These are phyloP conservation scores for Macaria notata DNA, from an alignment of 2,888 invertebrate species.

Conservation along the genomic window DNA sequence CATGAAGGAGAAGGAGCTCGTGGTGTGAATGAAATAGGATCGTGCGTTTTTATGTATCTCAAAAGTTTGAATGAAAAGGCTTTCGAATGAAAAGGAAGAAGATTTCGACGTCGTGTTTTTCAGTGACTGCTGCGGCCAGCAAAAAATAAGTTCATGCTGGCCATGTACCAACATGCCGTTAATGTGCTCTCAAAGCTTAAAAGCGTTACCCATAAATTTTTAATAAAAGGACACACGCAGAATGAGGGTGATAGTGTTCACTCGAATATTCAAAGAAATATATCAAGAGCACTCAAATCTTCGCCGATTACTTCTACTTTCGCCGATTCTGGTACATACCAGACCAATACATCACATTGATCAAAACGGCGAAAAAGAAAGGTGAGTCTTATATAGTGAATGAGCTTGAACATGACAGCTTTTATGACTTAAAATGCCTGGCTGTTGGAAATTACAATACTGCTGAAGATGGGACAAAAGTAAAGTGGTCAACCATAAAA, in stretches of 20 bases:
- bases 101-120: slow-evolving; percentile 15
- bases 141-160: slow-evolving; percentile 24
- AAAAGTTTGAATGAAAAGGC: slow-evolving; percentile 24
- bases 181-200: no score
- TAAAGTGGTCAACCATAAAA: slow-evolving; percentile 10
- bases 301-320: no score
- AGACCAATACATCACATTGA: slow-evolving; percentile 37
- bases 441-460: slow-evolving; percentile 7
- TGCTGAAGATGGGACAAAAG: slow-evolving; percentile 1
- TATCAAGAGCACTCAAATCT: no score
- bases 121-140: slow-evolving; percentile 22
- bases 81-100: no score
- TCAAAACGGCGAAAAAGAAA: slow-evolving; percentile 5
- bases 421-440: slow-evolving; percentile 20
- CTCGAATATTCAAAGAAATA: no score
- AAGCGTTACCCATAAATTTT: slow-evolving; percentile 27
- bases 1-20: no score
- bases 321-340: no score
- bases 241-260: slow-evolving; percentile 22
- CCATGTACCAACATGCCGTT: slow-evolving; percentile 5
- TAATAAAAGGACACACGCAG: slow-evolving; percentile 39
- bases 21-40: no score
- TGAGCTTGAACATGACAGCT: slow-evolving; percentile 19
- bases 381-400: background rate
- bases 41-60: background rate